A percentile compares a stretch with the other conserved stretches of the same genome.
phyloP scores from a whole-genome alignment of 2,888 invertebrate genomes.

The Drosophila hamatofila region DNA sequence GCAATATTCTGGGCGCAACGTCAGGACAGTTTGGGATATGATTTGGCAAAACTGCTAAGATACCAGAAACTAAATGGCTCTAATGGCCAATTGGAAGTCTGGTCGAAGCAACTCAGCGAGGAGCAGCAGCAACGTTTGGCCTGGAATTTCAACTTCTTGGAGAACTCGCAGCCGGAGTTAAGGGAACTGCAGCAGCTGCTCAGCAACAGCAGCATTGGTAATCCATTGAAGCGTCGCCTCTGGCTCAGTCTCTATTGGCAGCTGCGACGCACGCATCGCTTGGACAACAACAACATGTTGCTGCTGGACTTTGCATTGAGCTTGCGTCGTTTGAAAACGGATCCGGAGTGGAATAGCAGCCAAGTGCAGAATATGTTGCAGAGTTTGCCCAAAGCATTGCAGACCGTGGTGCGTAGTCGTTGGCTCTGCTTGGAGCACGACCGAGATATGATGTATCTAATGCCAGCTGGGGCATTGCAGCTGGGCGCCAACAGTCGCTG shows the following conservation, averaged over 20 bases:
- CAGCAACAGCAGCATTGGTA: slow-evolving; percentile 23
- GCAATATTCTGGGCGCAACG: slow-evolving; percentile 4
- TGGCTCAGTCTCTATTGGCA: slow-evolving; percentile 68
- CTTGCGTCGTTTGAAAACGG: slow-evolving; percentile 37
- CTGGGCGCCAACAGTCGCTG: slow-evolving; percentile 58
- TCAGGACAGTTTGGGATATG: neutral
- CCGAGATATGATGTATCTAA: slow-evolving; percentile 36
- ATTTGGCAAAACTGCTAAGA: slow-evolving; percentile 1
- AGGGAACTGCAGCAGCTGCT: slow-evolving; percentile 35
- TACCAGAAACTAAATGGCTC: slow-evolving; percentile 19
- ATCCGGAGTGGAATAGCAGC: slow-evolving; percentile 6
- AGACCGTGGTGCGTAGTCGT: slow-evolving; percentile 42
- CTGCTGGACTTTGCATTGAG: slow-evolving; percentile 55
- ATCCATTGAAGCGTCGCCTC: slow-evolving; percentile 50
- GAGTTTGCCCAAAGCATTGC: slow-evolving; percentile 51
- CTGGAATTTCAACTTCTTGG: slow-evolving; percentile 46
- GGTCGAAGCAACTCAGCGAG: slow-evolving; percentile 30
- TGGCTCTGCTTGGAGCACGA: slow-evolving; percentile 62
- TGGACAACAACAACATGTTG: slow-evolving; percentile 27
- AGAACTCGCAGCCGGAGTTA: neutral
- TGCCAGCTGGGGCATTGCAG: slow-evolving; percentile 17
- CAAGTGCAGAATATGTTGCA: slow-evolving; percentile 71
- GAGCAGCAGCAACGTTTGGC: slow-evolving; percentile 50
- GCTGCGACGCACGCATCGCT: slow-evolving; percentile 34
- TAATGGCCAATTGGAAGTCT: slow-evolving; percentile 37